These are phyloP conservation scores for Chrysocyon brachyurus DNA, from an alignment of 2,797 vertebrate species.

Conservation along the genomic window DNA sequence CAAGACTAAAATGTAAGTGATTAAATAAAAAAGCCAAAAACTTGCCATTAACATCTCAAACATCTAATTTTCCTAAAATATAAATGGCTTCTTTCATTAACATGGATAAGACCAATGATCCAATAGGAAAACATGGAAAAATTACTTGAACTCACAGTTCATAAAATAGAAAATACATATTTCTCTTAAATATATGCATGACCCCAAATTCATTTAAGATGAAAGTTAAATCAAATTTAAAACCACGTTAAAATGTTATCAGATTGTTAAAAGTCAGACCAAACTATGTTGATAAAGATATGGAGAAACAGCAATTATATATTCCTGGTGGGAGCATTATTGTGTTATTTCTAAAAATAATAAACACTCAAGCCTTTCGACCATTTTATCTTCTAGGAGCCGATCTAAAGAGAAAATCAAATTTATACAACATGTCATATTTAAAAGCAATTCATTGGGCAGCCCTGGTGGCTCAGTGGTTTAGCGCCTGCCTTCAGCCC, in stretches of 20 bases:
- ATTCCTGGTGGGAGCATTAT: background rate
- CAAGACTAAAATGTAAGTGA: background rate
- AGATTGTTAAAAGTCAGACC: background rate
- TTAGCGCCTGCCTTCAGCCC: too few species aligned
- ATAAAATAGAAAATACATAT: background rate
- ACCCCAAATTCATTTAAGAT: background rate
- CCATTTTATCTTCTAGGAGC: background rate
- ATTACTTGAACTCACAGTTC: background rate
- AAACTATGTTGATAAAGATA: background rate
- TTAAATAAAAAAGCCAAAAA: background rate
- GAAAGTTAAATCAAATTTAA: conserved; percentile 14
- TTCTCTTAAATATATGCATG: background rate
- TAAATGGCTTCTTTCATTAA: background rate
- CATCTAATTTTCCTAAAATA: background rate
- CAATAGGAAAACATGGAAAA: background rate
- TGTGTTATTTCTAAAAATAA: background rate
- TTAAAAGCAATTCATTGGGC: background rate
- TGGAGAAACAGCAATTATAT: background rate
- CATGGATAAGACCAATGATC: background rate
- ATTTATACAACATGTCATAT: background rate
- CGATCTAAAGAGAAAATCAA: background rate
- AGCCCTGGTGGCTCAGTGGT: too few species aligned
- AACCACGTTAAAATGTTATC: background rate
- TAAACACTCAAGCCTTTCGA: background rate
- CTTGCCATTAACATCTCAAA: background rate